Evolutionary conservation across 2,797 vertebrate species (phyloP).

Genomic region (Helarctos malayanus): DNA sequence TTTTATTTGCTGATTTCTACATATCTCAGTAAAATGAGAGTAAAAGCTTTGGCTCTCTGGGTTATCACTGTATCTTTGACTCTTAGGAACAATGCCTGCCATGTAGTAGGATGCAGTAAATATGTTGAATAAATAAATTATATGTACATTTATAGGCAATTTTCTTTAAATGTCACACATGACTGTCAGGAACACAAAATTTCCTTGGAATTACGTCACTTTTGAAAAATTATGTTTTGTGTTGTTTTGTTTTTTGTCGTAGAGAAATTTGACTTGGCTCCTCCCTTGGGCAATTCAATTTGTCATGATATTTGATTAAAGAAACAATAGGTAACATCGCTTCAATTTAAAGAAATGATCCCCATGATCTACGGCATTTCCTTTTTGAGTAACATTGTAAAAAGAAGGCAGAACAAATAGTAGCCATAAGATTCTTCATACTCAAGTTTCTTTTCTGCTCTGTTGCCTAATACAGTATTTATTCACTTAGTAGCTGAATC

Average conservation of each 20-base stretch:
- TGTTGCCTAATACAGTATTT: neutral
- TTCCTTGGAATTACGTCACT: neutral
- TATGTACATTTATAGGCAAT: neutral
- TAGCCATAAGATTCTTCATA: neutral
- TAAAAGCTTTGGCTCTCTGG: neutral
- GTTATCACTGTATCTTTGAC: neutral
- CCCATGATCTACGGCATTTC: neutral
- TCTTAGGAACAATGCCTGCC: neutral
- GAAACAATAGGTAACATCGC: neutral
- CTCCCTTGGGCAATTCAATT: neutral
- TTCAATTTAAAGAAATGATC: neutral
- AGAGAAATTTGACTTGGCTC: neutral
- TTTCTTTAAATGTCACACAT: constrained; percentile 11
- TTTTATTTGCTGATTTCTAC: neutral
- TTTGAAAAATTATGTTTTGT: neutral
- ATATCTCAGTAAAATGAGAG: neutral
- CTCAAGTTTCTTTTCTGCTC: neutral
- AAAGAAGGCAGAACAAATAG: neutral
- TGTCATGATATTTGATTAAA: neutral
- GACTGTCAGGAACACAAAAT: neutral
- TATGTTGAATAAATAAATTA: neutral
- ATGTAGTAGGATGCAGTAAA: neutral
- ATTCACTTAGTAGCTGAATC: neutral
- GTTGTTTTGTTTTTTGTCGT: neutral
- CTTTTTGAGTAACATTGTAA: neutral